Evolutionary conservation across 1,140 invertebrate species (phyloP).

Genomic region (Scaptomyza hsui): DNA sequence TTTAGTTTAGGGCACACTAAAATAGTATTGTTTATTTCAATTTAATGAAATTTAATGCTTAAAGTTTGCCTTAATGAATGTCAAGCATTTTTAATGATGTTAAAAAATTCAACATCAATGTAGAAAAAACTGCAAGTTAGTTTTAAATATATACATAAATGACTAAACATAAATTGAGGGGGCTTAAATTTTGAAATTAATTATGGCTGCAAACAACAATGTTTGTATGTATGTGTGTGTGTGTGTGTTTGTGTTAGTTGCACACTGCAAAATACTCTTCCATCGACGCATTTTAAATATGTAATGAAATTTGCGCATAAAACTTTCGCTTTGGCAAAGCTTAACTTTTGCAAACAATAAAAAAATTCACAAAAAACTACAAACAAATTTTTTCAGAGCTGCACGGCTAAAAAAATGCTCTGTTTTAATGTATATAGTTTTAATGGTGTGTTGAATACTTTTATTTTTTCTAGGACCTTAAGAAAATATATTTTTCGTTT

Average conservation of each 20-base stretch:
- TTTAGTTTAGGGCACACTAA: too few relatives aligned
- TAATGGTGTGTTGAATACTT: too few relatives aligned
- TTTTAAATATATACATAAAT: constrained; percentile 19
- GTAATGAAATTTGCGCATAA: constrained; percentile 69
- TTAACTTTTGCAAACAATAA: constrained; percentile 24
- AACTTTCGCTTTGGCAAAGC: constrained; percentile 65
- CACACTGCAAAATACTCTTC: not conserved
- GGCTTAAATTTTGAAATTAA: constrained; percentile 69
- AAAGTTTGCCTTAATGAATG: too few relatives aligned
- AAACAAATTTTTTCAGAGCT: constrained; percentile 5
- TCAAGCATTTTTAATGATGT: constrained; percentile 7
- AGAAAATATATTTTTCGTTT: too few relatives aligned
- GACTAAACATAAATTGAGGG: constrained; percentile 42
- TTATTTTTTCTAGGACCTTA: too few relatives aligned
- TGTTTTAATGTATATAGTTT: not conserved
- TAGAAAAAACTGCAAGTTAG: not conserved
- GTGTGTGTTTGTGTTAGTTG: constrained; percentile 11
- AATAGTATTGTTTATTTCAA: too few relatives aligned
- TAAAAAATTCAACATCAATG: not conserved
- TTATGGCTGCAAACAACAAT: constrained; percentile 36
- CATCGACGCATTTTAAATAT: constrained; percentile 57
- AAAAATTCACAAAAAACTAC: constrained; percentile 1
- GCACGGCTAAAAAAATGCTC: not conserved
- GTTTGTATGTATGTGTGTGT: constrained; percentile 1
- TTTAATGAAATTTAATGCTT: too few relatives aligned